Conservation (phyloP, 2,113 vertebrate genomes). For the Festucalex cinctus region DNA sequence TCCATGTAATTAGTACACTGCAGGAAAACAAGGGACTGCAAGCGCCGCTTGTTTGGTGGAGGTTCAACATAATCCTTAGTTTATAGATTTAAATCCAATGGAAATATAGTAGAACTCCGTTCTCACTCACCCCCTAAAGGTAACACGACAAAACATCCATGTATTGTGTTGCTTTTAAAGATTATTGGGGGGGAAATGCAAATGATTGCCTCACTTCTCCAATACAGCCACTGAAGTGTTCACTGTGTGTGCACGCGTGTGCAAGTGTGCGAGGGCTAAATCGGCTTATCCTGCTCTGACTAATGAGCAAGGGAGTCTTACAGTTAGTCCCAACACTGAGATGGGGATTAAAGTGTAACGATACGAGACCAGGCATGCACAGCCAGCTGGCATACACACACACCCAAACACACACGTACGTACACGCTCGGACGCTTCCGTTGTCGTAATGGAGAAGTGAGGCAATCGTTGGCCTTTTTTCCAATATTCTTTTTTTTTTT, state of each 20-base stretch:
- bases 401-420: conserved; percentile 1
- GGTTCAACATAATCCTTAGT: not conserved
- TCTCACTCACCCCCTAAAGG: no score
- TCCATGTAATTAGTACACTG: not conserved
- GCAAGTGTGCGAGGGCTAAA: conserved; percentile 25
- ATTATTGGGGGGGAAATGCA: not conserved
- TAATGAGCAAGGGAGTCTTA: conserved; percentile 56
- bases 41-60: not conserved
- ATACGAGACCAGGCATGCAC: conserved; percentile 52
- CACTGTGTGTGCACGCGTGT: conserved; percentile 4
- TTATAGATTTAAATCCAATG: not conserved
- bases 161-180: not conserved
- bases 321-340: conserved; percentile 37
- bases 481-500: not conserved
- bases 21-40: not conserved
- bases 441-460: not conserved
- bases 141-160: no score
- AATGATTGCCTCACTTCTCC: not conserved
- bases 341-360: conserved; percentile 57
- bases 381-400: conserved; percentile 30
- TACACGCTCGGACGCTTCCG: not conserved
- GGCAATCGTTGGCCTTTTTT: not conserved
- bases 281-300: conserved; percentile 53
- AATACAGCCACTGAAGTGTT: not conserved
- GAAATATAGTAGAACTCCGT: no score